Conservation (phyloP, 2,113 vertebrate genomes). For the Pelmatolapia mariae region DNA sequence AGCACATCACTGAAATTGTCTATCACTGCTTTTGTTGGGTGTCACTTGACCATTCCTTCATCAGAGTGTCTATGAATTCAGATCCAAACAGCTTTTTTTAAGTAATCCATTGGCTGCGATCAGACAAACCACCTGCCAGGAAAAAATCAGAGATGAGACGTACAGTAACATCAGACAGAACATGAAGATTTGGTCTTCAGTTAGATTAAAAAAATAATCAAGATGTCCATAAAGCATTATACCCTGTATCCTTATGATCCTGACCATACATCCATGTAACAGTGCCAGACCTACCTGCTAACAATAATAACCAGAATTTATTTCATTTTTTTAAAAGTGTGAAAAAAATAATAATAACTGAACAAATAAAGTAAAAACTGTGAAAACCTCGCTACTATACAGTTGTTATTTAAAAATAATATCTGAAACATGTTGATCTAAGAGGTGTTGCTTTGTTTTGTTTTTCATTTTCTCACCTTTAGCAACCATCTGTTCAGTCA, state of each 20-base stretch:
- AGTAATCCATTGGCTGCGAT: not conserved
- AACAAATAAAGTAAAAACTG: not conserved
- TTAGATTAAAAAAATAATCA: not conserved
- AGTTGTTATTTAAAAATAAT: not conserved
- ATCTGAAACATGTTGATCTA: not conserved
- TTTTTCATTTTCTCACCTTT: not conserved
- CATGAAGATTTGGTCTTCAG: not conserved
- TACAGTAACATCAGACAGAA: not conserved
- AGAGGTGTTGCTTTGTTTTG: accelerated
- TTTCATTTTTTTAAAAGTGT: not conserved
- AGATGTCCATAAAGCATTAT: not conserved
- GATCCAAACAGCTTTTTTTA: not conserved
- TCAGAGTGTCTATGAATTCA: not conserved
- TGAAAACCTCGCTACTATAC: not conserved
- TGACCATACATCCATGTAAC: not conserved
- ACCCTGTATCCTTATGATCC: not conserved
- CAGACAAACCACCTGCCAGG: not conserved
- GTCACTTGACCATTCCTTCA: not conserved
- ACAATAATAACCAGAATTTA: not conserved
- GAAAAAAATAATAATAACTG: no score
- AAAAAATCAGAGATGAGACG: not conserved
- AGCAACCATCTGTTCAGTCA: not conserved
- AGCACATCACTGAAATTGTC: accelerated
- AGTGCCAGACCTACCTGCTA: not conserved
- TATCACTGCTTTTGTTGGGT: not conserved